A percentile compares a stretch with the other conserved stretches of the same genome.
Conservation (phyloP, 2,113 vertebrate species). For the Leucoraja erinaceus region DNA sequence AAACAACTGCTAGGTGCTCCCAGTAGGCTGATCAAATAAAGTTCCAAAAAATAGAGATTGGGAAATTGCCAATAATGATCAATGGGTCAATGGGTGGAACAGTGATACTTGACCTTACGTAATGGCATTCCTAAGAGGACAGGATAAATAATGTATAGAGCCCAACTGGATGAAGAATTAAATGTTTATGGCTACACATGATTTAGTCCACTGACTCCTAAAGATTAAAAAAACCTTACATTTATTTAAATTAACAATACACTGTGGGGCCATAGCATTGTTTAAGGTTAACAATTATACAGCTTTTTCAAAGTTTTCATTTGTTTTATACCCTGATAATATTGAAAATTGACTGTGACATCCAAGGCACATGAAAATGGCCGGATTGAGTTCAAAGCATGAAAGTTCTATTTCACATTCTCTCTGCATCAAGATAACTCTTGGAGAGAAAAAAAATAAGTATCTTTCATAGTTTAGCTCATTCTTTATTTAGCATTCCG, state of each 20-base stretch:
- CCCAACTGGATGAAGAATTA: slow-evolving; percentile 56
- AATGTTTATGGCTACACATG: slow-evolving; percentile 50
- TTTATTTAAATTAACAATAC: slow-evolving; percentile 50
- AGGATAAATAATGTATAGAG: slow-evolving; percentile 51
- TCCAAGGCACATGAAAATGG: neutral
- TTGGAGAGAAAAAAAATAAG: neutral
- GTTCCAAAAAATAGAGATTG: slow-evolving; percentile 4
- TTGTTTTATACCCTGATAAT: neutral
- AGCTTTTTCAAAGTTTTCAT: slow-evolving; percentile 32
- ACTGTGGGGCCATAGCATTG: slow-evolving; percentile 39
- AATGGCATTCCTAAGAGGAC: slow-evolving; percentile 48
- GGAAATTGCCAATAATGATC: slow-evolving; percentile 21
- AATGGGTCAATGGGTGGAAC: slow-evolving; percentile 2
- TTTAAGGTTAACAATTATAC: slow-evolving; percentile 33
- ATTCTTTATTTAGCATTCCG: neutral
- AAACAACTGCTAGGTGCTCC: neutral
- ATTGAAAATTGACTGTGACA: neutral
- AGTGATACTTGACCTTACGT: neutral
- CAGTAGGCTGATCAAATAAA: neutral
- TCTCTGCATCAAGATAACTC: neutral
- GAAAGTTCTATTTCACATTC: neutral
- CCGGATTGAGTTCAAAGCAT: neutral
- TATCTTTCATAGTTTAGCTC: neutral
- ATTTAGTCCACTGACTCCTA: slow-evolving; percentile 54
- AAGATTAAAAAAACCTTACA: slow-evolving; percentile 53